These are phyloP conservation scores for Gastracanthus pulcherrimus DNA, from an alignment of 2,888 invertebrate genomes.

Conservation along the genomic window DNA sequence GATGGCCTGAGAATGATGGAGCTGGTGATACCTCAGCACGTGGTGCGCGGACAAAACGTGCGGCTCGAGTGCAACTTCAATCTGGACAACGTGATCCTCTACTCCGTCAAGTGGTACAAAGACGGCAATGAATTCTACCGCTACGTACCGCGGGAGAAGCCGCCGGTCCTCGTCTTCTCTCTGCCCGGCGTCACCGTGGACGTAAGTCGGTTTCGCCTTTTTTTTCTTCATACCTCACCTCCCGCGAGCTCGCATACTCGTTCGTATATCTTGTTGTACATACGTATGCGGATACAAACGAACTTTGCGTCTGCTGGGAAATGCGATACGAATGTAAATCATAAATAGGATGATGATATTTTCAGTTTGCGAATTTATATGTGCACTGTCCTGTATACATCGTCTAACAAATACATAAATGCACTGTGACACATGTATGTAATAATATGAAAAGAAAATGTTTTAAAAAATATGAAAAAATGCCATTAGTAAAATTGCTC, in stretches of 20 bases:
- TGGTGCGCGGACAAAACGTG: slow-evolving; percentile 87
- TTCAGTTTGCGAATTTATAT: too few relatives aligned
- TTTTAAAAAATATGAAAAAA: too few relatives aligned
- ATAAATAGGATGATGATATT: too few relatives aligned
- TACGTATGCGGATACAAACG: too few relatives aligned
- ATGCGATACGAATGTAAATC: too few relatives aligned
- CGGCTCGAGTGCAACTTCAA: slow-evolving; percentile 90
- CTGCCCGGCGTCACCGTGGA: slow-evolving; percentile 91
- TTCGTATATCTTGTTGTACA: not conserved
- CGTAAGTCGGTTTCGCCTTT: slow-evolving; percentile 81
- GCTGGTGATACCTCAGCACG: slow-evolving; percentile 89
- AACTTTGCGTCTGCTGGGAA: too few relatives aligned
- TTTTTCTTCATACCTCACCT: not conserved
- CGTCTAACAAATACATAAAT: too few relatives aligned
- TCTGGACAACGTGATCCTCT: slow-evolving; percentile 89
- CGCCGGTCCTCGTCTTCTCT: slow-evolving; percentile 88
- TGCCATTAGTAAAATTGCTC: too few relatives aligned
- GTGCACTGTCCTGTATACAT: too few relatives aligned
- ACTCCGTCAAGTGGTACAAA: slow-evolving; percentile 96
- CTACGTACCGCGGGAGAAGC: slow-evolving; percentile 89
- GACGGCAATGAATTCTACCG: slow-evolving; percentile 94
- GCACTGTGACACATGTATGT: too few relatives aligned
- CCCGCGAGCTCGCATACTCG: not conserved
- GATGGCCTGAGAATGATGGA: slow-evolving; percentile 84
- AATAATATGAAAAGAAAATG: too few relatives aligned